Evolutionary conservation across 2,888 invertebrate genomes (phyloP).

Genomic region (Caenorhabditis sp.): DNA sequence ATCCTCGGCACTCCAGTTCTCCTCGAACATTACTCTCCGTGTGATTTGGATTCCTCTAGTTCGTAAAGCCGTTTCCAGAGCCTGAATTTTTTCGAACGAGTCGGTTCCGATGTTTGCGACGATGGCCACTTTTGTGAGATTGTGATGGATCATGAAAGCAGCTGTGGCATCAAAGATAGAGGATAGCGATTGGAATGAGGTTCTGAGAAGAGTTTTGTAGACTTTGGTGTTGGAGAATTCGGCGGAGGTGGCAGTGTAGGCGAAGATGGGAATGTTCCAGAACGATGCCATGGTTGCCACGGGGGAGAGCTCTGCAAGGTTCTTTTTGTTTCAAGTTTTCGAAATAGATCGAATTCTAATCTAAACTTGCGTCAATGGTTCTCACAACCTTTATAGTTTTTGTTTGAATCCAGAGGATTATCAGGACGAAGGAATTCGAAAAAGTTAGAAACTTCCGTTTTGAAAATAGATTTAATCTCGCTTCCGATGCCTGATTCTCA

Average conservation of each 20-base stretch:
- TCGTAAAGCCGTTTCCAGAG: conserved; percentile 67
- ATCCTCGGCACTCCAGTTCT: conserved; percentile 62
- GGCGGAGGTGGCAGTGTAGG: conserved; percentile 71
- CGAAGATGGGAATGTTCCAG: conserved; percentile 75
- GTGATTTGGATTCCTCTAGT: conserved; percentile 57
- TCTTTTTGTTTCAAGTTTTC: background rate
- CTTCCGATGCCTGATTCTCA: background rate
- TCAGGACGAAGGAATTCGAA: too few species aligned
- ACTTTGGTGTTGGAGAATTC: conserved; percentile 77
- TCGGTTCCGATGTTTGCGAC: conserved; percentile 71
- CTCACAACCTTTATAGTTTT: too few species aligned
- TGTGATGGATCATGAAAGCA: conserved; percentile 67
- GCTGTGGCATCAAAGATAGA: conserved; percentile 67
- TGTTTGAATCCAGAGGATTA: too few species aligned
- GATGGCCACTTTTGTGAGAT: conserved; percentile 68
- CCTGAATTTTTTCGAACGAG: conserved; percentile 68
- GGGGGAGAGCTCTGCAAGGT: conserved; percentile 65
- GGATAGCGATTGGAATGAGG: conserved; percentile 64
- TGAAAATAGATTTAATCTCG: background rate
- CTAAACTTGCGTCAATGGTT: too few species aligned
- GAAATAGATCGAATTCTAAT: background rate
- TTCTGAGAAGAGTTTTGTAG: conserved; percentile 76
- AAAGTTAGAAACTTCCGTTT: too few species aligned
- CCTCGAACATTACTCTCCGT: conserved; percentile 70
- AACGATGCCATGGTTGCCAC: conserved; percentile 76